Conservation (phyloP, 2,113 vertebrate genomes). For the Plestiodon gilberti region DNA sequence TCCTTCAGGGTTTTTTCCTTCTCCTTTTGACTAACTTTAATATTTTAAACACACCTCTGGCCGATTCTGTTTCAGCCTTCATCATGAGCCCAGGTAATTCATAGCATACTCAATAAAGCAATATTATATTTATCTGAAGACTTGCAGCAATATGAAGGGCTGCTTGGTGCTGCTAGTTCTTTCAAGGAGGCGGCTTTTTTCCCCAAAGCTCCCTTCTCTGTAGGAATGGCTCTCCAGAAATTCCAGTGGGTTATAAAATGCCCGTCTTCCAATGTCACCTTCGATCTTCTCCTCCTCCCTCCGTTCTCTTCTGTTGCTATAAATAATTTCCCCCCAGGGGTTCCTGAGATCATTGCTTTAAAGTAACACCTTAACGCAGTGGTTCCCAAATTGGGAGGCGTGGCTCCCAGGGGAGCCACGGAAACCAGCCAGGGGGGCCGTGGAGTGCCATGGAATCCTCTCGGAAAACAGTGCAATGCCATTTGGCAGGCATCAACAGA, state of each 20-base stretch:
- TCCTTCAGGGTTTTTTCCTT: background rate
- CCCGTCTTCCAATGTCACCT: background rate
- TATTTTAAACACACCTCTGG: background rate
- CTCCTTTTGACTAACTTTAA: background rate
- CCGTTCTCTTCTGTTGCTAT: background rate
- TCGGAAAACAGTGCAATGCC: too few species aligned
- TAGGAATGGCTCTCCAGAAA: background rate
- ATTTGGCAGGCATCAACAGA: too few species aligned
- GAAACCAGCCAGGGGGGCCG: too few species aligned
- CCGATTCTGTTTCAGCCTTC: background rate
- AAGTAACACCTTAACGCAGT: constrained; percentile 4
- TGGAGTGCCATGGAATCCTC: too few species aligned
- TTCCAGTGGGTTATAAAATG: constrained; percentile 11
- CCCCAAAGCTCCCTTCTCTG: background rate
- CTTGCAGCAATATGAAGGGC: background rate
- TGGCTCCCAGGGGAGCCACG: too few species aligned
- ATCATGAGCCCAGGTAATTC: background rate
- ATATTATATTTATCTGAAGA: background rate
- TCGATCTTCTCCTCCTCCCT: background rate
- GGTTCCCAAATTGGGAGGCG: too few species aligned
- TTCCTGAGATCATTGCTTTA: background rate
- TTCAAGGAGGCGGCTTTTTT: background rate
- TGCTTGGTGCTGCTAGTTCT: background rate
- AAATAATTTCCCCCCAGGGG: constrained; percentile 3
- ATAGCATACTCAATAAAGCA: background rate